A percentile compares a stretch with the other conserved stretches of the same genome.
phyloP scores from a whole-genome alignment of 2,113 vertebrate genomes.

The Notiomystis cincta region DNA sequence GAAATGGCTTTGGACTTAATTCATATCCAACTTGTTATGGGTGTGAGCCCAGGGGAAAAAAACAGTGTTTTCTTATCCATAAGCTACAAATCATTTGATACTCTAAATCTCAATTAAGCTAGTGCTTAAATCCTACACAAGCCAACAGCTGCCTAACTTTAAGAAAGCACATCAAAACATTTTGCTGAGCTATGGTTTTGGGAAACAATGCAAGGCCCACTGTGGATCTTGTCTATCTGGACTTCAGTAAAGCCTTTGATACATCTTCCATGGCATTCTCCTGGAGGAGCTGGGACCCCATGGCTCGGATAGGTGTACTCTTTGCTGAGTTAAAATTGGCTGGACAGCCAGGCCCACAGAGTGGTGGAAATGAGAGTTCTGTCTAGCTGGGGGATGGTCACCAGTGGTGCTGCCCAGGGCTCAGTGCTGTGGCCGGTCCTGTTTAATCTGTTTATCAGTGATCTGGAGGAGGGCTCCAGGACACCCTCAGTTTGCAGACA shows the following conservation, averaged over 20 bases:
- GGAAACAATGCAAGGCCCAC: neutral
- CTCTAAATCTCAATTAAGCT: neutral
- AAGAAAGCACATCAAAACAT: neutral
- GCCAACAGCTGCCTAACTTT: neutral
- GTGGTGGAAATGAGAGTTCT: neutral
- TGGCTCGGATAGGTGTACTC: neutral
- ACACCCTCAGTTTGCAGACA: neutral
- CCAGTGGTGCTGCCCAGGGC: neutral
- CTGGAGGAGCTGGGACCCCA: neutral
- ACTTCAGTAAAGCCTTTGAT: neutral
- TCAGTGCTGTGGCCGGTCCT: fast-evolving
- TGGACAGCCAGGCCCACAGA: neutral
- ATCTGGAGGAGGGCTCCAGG: neutral
- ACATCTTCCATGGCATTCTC: neutral
- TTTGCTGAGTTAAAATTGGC: neutral
- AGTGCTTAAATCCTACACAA: neutral
- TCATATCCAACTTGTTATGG: neutral
- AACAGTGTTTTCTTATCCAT: neutral
- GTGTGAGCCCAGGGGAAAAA: fast-evolving
- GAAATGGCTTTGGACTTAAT: neutral
- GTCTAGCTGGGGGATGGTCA: too few relatives aligned
- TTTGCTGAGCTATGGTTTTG: neutral
- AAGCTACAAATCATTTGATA: neutral
- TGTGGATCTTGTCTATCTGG: neutral
- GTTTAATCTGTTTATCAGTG: too few relatives aligned